Evolutionary conservation across 1,140 invertebrate species (phyloP), one percentile per base, ranked within the genome.

Genomic region (Plodia interpunctella): DNA sequence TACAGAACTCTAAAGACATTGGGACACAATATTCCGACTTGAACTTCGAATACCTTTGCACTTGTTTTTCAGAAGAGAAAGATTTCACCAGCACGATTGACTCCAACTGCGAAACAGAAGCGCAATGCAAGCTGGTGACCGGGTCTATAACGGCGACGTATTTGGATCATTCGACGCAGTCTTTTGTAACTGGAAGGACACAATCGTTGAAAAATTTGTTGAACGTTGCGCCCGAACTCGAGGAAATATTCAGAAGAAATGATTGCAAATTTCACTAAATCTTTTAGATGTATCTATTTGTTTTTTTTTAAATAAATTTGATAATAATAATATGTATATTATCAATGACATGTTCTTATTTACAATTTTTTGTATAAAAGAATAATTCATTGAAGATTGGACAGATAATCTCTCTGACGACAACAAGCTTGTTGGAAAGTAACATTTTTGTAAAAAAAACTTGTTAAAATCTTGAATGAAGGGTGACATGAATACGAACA

Each of bases 21-120:
- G 56, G 59, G 13, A 83, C 75, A 8, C 83, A 88, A 38, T 81
- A 71, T 59, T 74, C 74, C 8, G 82, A 88, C 55, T 56, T 68
- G 54, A 72, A 83, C 55, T 82, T 73, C 60, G 77, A 86, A 21
- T 53, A 59, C 6, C 52, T 87, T 13, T 88, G 79, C 53, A 74
- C 63, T 28, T 86, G 80, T 59, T 83, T 84, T 17, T 44, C 38
- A 2, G 15, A 44, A 13, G 38, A 44, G 1, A n/a, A 15, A 15
- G 15, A 8, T 32, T 32, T 3, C 11, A 32, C 1, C 6, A 32
- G 3, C 28, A 28, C 4, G 3, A 28, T 60, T 28, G 21, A 57
- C 18, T 13, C 18, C 9, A 30, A 63, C 1, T 5, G 11, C 51
- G 57, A 55, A 19, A 20, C 49, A 18, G 58, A 66, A 20, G 53